Conservation (phyloP, 1,140 invertebrate genomes). For the Diorhabda carinulata region DNA sequence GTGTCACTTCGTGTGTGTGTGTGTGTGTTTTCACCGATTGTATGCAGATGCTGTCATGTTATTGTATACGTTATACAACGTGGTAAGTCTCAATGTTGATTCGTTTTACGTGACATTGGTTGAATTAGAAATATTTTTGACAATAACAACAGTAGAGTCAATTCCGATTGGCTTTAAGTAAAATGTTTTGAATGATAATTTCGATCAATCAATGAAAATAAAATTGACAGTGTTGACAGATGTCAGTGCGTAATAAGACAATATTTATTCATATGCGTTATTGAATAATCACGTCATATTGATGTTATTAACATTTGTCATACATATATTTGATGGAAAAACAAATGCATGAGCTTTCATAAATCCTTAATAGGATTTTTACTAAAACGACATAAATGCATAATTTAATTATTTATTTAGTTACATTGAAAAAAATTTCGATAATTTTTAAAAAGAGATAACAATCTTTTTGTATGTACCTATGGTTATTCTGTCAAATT, state of each 20-base stretch:
- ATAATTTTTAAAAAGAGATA: too few relatives aligned
- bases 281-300: too few relatives aligned
- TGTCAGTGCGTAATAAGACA: background rate
- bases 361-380: too few relatives aligned
- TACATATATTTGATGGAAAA: too few relatives aligned
- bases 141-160: slow-evolving; percentile 3
- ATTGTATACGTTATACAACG: slow-evolving; percentile 15
- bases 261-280: too few relatives aligned
- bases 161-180: background rate
- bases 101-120: slow-evolving; percentile 14
- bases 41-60: slow-evolving; percentile 12
- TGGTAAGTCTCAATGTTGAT: slow-evolving; percentile 19
- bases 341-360: too few relatives aligned
- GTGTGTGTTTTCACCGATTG: background rate
- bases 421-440: too few relatives aligned
- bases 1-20: background rate
- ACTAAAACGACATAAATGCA: too few relatives aligned
- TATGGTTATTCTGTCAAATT: too few relatives aligned
- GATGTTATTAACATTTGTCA: too few relatives aligned
- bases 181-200: background rate
- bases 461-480: too few relatives aligned
- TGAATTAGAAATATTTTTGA: background rate
- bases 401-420: too few relatives aligned
- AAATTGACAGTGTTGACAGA: background rate
- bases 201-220: background rate